phyloP scores from a whole-genome alignment of 1,140 invertebrate species.

The Neoseiulus cucumeris region DNA sequence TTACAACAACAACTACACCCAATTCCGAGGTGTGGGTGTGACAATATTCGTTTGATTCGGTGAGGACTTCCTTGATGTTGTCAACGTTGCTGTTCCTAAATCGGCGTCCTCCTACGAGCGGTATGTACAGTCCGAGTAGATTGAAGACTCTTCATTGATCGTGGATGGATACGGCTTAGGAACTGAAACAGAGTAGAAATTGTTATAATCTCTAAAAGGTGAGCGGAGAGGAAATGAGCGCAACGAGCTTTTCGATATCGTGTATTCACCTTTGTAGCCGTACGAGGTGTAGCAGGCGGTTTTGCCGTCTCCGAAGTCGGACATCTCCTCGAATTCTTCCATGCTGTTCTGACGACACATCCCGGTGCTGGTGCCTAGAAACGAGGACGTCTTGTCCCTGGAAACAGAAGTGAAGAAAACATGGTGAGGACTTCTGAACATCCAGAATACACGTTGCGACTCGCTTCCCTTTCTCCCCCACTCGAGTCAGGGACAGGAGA shows the following conservation, averaged over 20 bases:
- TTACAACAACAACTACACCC: too few species aligned
- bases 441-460: too few species aligned
- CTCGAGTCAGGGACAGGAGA: too few species aligned
- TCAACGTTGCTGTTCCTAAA: too few species aligned
- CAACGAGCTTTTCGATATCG: too few species aligned
- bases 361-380: neutral
- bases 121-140: constrained; percentile 7
- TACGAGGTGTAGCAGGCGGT: constrained; percentile 4
- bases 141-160: constrained; percentile 2
- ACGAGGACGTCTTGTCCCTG: neutral
- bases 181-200: neutral
- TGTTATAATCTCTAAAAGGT: too few species aligned
- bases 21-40: too few species aligned
- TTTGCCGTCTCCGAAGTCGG: constrained; percentile 1
- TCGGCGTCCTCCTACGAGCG: neutral
- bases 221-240: too few species aligned
- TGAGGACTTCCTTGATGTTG: too few species aligned
- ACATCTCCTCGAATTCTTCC: constrained; percentile 7
- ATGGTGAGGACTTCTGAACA: too few species aligned
- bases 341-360: neutral
- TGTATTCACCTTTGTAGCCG: neutral
- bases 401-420: neutral
- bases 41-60: too few species aligned
- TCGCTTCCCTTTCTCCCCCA: too few species aligned
- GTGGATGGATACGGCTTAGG: constrained; percentile 4